Evolutionary conservation across 2,888 invertebrate genomes (phyloP).

Genomic region (Chymomyza caudatula): DNA sequence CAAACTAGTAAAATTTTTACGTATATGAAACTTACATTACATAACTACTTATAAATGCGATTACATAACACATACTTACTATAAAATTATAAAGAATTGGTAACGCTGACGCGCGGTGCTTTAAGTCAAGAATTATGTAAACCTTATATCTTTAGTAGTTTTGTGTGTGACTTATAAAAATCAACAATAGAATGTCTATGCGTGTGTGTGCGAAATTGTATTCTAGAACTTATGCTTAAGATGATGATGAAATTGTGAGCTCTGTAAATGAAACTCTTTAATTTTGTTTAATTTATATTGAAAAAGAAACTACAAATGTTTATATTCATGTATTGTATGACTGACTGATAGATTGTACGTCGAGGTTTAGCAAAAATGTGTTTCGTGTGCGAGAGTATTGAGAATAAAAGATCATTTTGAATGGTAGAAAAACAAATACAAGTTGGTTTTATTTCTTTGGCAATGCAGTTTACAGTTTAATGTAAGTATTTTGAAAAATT

Average conservation of each 20-base stretch:
- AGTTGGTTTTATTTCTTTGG: background rate
- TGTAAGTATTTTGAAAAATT: background rate
- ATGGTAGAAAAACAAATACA: constrained; percentile 40
- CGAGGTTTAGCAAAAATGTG: constrained; percentile 54
- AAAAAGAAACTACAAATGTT: background rate
- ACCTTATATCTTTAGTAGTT: background rate
- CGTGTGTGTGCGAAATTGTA: background rate
- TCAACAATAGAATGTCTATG: background rate
- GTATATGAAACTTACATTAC: constrained; percentile 51
- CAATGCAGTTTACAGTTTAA: background rate
- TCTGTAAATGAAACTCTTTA: no score
- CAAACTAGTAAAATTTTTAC: constrained; percentile 21
- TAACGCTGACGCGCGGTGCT: constrained; percentile 67
- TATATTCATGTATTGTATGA: constrained; percentile 61
- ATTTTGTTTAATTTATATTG: constrained; percentile 9
- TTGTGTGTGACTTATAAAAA: background rate
- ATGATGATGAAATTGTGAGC: background rate
- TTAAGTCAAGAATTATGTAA: constrained; percentile 29
- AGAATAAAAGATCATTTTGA: constrained; percentile 65
- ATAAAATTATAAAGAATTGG: constrained; percentile 28
- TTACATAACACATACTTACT: constrained; percentile 10
- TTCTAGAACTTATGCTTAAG: background rate
- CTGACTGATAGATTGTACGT: constrained; percentile 78
- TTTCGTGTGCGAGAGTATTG: constrained; percentile 48
- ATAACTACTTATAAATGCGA: constrained; percentile 17